Conservation (phyloP, 2,888 invertebrate species). For the Cheilosia vulpina region DNA sequence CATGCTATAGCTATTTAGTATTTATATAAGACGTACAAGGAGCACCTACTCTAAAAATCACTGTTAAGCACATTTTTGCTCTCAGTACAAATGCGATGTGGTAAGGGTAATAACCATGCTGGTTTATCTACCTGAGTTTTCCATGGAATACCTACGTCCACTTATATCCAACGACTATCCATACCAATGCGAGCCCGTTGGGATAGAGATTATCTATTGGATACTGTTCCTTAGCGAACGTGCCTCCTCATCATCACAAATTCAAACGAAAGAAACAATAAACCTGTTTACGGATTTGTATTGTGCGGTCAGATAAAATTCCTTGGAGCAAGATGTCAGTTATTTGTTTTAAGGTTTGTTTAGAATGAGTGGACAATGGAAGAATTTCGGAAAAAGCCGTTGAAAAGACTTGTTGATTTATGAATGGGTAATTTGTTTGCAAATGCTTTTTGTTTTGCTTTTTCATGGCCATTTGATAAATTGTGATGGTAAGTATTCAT, state of each 20-base stretch:
- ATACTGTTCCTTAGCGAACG: constrained; percentile 15
- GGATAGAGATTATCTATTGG: constrained; percentile 16
- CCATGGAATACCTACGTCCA: background rate
- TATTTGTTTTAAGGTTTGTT: constrained; percentile 38
- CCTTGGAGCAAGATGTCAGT: constrained; percentile 22
- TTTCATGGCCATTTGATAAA: background rate
- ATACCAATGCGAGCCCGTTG: background rate
- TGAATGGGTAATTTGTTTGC: constrained; percentile 46
- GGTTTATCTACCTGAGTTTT: constrained; percentile 16
- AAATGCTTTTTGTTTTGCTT: constrained; percentile 10
- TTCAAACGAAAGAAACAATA: constrained; percentile 50
- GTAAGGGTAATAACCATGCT: too few relatives aligned
- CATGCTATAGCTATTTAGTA: too few relatives aligned
- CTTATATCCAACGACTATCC: background rate
- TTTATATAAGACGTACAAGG: too few relatives aligned
- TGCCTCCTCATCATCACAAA: constrained; percentile 4
- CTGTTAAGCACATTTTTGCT: background rate
- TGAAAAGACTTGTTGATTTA: constrained; percentile 37
- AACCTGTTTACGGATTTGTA: constrained; percentile 64
- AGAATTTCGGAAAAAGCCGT: constrained; percentile 42
- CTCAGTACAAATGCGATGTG: too few relatives aligned
- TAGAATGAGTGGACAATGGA: constrained; percentile 28
- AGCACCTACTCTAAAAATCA: too few relatives aligned
- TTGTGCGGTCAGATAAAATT: constrained; percentile 55
- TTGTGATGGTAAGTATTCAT: constrained; percentile 23